Conservation (phyloP, 2,113 vertebrate genomes). For the Megaceryle torquata region DNA sequence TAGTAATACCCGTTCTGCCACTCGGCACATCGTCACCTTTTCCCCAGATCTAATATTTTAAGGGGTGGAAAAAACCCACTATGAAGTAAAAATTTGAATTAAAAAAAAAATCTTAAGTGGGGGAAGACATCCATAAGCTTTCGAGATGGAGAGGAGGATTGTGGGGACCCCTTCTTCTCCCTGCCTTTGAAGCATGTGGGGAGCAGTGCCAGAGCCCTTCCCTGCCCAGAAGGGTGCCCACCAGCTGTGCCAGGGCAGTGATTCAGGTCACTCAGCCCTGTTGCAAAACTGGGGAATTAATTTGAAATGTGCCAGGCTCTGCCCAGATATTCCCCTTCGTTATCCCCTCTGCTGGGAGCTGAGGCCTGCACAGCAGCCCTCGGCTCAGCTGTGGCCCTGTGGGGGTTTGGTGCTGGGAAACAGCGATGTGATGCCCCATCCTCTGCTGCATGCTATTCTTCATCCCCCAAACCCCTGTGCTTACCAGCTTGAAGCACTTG, state of each 20-base stretch:
- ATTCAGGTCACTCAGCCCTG: neutral
- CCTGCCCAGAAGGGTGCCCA: neutral
- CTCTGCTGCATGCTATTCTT: neutral
- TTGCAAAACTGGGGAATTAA: neutral
- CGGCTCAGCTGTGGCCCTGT: accelerated
- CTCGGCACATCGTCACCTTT: neutral
- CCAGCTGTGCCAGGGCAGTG: accelerated
- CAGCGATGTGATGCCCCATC: neutral
- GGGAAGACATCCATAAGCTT: neutral
- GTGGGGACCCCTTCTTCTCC: neutral
- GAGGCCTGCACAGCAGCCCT: neutral
- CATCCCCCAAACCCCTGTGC: accelerated
- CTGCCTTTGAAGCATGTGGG: neutral
- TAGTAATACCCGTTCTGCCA: conserved; percentile 20
- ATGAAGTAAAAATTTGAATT: neutral
- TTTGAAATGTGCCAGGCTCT: neutral
- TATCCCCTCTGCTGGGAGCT: accelerated
- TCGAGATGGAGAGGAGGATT: neutral
- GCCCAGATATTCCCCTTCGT: neutral
- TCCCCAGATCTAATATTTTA: neutral
- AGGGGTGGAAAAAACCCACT: neutral
- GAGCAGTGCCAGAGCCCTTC: neutral
- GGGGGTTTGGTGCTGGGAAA: neutral
- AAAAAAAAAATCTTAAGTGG: neutral
- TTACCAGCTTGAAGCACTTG: neutral